Conservation (phyloP, 2,797 vertebrate species). For the Aphelocoma californica region DNA sequence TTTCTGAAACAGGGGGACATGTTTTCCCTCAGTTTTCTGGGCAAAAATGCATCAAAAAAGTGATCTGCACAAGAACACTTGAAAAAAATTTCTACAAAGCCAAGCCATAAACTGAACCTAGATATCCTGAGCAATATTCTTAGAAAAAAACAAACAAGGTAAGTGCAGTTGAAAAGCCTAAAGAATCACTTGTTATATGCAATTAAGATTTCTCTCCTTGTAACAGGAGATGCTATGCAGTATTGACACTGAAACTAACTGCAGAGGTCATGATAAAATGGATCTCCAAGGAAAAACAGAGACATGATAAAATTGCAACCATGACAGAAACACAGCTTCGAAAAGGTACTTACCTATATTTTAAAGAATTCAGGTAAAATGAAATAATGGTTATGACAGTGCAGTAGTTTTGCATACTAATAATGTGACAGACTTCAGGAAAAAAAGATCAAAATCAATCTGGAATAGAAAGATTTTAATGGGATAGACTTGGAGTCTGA, state of each 20-base stretch:
- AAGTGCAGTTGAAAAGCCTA: neutral
- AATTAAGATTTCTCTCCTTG: neutral
- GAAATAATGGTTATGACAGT: neutral
- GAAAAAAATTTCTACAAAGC: neutral
- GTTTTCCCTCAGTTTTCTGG: neutral
- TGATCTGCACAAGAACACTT: neutral
- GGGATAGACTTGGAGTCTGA: neutral
- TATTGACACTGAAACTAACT: neutral
- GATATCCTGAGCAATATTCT: neutral
- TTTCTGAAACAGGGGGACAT: neutral
- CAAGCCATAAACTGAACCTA: neutral
- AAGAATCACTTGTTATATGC: neutral
- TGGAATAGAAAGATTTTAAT: neutral
- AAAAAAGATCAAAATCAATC: neutral
- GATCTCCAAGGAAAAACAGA: neutral
- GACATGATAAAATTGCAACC: neutral
- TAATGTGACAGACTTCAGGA: neutral
- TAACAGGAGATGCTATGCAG: neutral
- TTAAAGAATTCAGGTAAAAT: neutral
- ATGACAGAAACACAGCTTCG: neutral
- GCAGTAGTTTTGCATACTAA: neutral
- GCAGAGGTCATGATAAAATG: neutral
- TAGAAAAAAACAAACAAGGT: neutral
- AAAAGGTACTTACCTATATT: neutral
- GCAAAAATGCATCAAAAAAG: neutral